Conservation (phyloP, 2,888 invertebrate genomes). For the Busseola fusca region DNA sequence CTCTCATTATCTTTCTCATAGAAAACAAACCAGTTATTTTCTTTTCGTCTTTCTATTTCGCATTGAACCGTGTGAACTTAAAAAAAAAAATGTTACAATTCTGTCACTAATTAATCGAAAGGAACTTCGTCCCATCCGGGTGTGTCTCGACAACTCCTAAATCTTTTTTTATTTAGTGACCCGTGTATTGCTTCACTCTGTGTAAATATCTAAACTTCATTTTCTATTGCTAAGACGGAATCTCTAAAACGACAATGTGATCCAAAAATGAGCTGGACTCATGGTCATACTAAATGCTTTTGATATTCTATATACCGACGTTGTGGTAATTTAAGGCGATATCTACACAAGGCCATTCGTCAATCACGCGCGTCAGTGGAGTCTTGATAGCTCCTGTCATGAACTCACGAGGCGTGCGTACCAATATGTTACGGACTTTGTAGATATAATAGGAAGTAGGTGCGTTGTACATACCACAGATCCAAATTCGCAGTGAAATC, state of each 20-base stretch:
- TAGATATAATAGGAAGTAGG: conserved; percentile 22
- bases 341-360: conserved; percentile 64
- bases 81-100: too few species aligned
- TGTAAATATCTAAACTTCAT: background rate
- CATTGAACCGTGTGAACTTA: too few species aligned
- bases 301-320: conserved; percentile 1
- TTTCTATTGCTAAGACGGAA: background rate
- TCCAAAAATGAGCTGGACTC: background rate
- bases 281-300: background rate
- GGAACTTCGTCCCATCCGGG: too few species aligned
- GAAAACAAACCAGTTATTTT: too few species aligned
- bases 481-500: background rate
- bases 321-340: conserved; percentile 46
- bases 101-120: too few species aligned
- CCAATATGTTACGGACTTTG: conserved; percentile 66
- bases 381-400: conserved; percentile 68
- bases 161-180: background rate
- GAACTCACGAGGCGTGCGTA: conserved; percentile 65
- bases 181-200: background rate
- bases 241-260: background rate
- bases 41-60: too few species aligned
- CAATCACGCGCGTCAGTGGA: conserved; percentile 66
- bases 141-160: too few species aligned
- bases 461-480: background rate
- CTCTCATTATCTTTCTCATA: too few species aligned